These are phyloP conservation scores for Pangasius mekongensis DNA, from an alignment of 2,797 vertebrate species.

Conservation along the genomic window DNA sequence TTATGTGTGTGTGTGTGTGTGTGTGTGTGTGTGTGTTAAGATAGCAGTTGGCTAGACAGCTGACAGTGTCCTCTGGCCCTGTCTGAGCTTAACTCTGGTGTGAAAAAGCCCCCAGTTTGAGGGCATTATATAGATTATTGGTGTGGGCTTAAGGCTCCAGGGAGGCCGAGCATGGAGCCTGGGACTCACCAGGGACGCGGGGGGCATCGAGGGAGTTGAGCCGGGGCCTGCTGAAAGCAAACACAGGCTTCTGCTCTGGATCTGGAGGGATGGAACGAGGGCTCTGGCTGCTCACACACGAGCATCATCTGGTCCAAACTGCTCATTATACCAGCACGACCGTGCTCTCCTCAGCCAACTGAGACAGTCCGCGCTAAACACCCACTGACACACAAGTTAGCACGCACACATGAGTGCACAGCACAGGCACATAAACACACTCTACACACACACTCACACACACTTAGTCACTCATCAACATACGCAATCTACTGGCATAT, in stretches of 20 bases:
- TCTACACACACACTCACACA: slow-evolving; percentile 33
- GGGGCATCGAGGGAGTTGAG: slow-evolving; percentile 60
- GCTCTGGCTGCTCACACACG: slow-evolving; percentile 63
- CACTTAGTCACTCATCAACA: slow-evolving; percentile 56
- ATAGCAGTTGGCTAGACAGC: slow-evolving; percentile 78
- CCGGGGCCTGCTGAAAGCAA: slow-evolving; percentile 65
- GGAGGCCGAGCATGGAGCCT: slow-evolving; percentile 68
- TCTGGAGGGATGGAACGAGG: slow-evolving; percentile 65
- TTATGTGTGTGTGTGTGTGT: slow-evolving; percentile 51
- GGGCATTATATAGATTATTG: slow-evolving; percentile 86
- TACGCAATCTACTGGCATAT: slow-evolving; percentile 53
- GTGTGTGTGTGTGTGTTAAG: slow-evolving; percentile 52
- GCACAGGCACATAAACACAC: slow-evolving; percentile 42
- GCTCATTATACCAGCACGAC: slow-evolving; percentile 65
- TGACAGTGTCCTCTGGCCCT: slow-evolving; percentile 79
- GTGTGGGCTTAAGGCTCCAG: slow-evolving; percentile 75
- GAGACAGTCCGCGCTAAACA: slow-evolving; percentile 59
- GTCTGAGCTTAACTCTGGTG: slow-evolving; percentile 78
- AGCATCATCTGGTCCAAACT: slow-evolving; percentile 62
- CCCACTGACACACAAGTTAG: slow-evolving; percentile 53
- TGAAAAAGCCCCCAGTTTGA: slow-evolving; percentile 82
- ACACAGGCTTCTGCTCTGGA: slow-evolving; percentile 67
- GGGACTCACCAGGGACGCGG: slow-evolving; percentile 58
- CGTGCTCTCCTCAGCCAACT: slow-evolving; percentile 59
- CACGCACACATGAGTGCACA: slow-evolving; percentile 46